These are phyloP conservation scores for Melanotus villosus DNA, from an alignment of 2,888 invertebrate genomes.

Conservation along the genomic window DNA sequence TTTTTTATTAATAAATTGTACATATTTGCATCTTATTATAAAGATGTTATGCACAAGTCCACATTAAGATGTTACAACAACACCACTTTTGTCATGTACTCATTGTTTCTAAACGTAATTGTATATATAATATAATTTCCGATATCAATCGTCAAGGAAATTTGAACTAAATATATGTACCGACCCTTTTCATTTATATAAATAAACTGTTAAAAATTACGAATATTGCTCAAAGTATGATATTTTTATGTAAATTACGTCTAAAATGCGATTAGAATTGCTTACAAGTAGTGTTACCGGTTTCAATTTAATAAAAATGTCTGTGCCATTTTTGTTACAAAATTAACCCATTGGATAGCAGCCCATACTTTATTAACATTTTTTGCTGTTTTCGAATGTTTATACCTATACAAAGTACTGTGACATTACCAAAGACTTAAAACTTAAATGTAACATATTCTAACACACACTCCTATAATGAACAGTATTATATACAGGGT, in stretches of 20 bases:
- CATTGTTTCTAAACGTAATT: constrained; percentile 39
- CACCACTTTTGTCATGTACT: constrained; percentile 43
- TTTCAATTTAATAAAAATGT: constrained; percentile 19
- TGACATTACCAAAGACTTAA: constrained; percentile 42
- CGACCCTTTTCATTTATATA: constrained; percentile 39
- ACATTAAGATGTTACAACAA: constrained; percentile 42
- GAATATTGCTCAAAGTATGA: constrained; percentile 48
- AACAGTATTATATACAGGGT: constrained; percentile 43
- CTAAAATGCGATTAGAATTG: constrained; percentile 25
- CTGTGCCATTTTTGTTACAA: constrained; percentile 31
- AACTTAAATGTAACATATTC: constrained; percentile 35
- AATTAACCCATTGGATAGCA: constrained; percentile 28
- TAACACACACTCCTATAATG: constrained; percentile 26
- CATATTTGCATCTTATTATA: constrained; percentile 37
- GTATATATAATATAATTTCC: constrained; percentile 40
- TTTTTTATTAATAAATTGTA: constrained; percentile 35
- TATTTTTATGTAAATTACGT: constrained; percentile 38
- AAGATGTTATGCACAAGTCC: constrained; percentile 46
- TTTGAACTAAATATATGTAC: constrained; percentile 32
- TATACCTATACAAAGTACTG: constrained; percentile 37
- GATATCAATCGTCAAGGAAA: constrained; percentile 32
- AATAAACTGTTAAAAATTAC: constrained; percentile 33
- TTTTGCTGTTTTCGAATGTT: constrained; percentile 25
- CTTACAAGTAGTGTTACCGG: constrained; percentile 21
- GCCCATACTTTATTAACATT: constrained; percentile 20